phyloP scores from a whole-genome alignment of 2,797 vertebrate genomes.

The Arnoldichthys spilopterus region DNA sequence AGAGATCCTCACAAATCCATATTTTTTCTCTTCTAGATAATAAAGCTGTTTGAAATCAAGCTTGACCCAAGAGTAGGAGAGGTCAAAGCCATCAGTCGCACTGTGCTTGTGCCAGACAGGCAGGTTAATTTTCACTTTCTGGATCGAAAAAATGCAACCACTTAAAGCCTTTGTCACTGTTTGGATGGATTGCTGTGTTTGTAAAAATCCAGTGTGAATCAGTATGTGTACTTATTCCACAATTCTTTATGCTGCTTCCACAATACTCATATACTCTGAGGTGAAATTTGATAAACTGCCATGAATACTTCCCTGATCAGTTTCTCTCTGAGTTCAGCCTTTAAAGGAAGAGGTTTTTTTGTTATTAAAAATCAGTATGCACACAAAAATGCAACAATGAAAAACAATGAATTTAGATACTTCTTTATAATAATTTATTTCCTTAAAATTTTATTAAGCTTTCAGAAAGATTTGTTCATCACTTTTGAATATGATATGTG shows the following conservation, averaged over 20 bases:
- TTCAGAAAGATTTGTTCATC: too few relatives aligned
- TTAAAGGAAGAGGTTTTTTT: neutral
- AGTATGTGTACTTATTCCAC: neutral
- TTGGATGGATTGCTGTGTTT: too few relatives aligned
- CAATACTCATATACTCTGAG: neutral
- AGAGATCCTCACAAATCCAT: neutral
- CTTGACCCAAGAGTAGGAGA: slow-evolving; percentile 67
- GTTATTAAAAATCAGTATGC: neutral
- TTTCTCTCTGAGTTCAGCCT: neutral
- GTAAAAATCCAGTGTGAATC: too few relatives aligned
- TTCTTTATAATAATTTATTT: too few relatives aligned
- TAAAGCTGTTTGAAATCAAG: slow-evolving; percentile 75
- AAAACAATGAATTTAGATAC: neutral
- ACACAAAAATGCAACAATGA: neutral
- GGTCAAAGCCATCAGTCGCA: slow-evolving; percentile 68
- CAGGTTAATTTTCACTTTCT: slow-evolving; percentile 72
- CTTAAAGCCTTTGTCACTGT: too few relatives aligned
- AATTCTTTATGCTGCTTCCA: neutral
- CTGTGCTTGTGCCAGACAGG: slow-evolving; percentile 72
- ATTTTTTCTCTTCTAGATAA: slow-evolving; percentile 64
- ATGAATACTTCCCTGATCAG: neutral
- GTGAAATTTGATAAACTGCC: neutral
- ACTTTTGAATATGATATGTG: too few relatives aligned
- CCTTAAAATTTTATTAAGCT: too few relatives aligned
- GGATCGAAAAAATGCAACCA: slow-evolving; percentile 60